A percentile compares a stretch with the other conserved stretches of the same genome.
These are phyloP conservation scores for Muscicapa comitata DNA, from an alignment of 2,797 vertebrate species.

Conservation along the genomic window DNA sequence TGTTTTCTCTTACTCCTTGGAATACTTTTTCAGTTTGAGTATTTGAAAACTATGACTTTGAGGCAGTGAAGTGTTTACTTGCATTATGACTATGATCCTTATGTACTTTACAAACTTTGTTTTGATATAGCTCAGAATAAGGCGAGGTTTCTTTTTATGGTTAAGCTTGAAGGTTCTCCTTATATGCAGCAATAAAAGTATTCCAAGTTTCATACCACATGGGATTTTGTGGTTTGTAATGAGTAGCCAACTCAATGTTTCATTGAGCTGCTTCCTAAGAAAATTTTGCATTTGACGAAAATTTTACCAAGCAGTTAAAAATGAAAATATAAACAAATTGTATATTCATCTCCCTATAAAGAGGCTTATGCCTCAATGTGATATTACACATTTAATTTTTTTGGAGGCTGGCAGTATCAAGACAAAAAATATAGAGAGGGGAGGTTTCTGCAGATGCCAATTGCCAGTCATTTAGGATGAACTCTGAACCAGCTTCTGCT, in stretches of 20 bases:
- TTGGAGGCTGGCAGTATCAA: neutral
- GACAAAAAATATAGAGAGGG: neutral
- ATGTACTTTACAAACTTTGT: neutral
- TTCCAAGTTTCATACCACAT: neutral
- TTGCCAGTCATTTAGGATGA: neutral
- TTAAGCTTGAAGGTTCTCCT: neutral
- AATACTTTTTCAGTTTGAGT: neutral
- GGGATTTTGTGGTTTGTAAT: neutral
- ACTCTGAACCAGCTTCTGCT: conserved; percentile 6
- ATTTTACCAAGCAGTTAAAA: neutral
- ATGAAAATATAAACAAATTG: neutral
- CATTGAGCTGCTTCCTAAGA: neutral
- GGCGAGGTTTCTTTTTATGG: neutral
- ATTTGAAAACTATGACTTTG: neutral
- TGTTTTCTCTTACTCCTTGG: neutral
- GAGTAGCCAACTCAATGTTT: neutral
- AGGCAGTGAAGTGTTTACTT: neutral
- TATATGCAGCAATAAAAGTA: neutral
- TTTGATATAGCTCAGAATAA: neutral
- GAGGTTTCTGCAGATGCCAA: neutral
- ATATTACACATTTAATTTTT: neutral
- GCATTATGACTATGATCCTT: neutral
- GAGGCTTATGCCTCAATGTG: neutral
- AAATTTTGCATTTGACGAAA: neutral
- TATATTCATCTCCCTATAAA: neutral